Base-by-base conservation (phyloP, 2,888 invertebrate genomes). In the Neoscelio sp. region DNA sequence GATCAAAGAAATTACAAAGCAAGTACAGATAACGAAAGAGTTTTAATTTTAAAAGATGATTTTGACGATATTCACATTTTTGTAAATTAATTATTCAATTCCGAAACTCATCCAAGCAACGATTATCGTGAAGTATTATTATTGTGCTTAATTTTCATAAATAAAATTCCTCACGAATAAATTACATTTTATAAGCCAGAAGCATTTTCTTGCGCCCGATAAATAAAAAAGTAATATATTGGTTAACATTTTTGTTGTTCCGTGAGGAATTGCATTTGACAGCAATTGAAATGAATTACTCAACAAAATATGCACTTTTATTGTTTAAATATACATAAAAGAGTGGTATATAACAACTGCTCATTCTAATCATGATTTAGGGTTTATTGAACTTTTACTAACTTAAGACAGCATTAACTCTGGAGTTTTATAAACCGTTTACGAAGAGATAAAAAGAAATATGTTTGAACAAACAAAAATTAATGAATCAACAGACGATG, bases 141-240 rank as follows among this genome's bases (percentile, higher is more conserved):
- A 58, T 70, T 85, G 56, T 65, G 42, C 10, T 42, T 82, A 3
- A 82, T 85, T 64, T 85, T 83, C 56, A 78, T 84, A 7, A 82
- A 82, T 15, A 77, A 60, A 42, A 28, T 50, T 30, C 73, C 80
- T 35, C 28, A 50, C 15, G 70, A 71, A 23, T 46, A 80, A 56
- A 54, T 82, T 4, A 78, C 70, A 52, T 82, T 84, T 78, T 65
- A 76, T 28, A 67, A 75, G 17, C 84, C 83, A 52, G 85, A 83
- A 30, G 81, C 84, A 12, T 68, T 83, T 52, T 83, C 81, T 33
- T 83, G 84, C 54, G 84, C 85, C 44, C 77, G 83, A 8, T 86
- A 84, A 83, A 85, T 86, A 83, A 64, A 8, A 84, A 78, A 71
- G 83, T 73, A 30, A 76, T 76, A 54, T 62, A 60, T 62, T 76